Evolutionary conservation across 2,113 vertebrate species (phyloP).

Genomic region (Thermophis baileyi): DNA sequence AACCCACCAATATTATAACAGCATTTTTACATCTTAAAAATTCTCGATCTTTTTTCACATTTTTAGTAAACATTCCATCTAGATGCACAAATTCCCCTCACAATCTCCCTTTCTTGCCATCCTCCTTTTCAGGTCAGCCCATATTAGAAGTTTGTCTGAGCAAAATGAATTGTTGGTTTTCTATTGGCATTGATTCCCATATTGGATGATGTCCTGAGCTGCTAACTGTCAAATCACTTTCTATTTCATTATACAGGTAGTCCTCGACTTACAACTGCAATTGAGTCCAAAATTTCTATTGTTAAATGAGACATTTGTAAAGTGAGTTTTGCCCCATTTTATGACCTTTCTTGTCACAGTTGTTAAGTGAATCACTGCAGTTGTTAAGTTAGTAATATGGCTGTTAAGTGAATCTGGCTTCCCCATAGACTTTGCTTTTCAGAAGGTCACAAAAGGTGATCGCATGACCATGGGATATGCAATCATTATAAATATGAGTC

Average conservation of each 20-base stretch:
- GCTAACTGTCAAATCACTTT: not conserved
- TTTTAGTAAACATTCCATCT: not conserved
- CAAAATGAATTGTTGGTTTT: not conserved
- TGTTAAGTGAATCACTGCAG: too few species aligned
- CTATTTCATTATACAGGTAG: not conserved
- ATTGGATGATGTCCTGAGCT: not conserved
- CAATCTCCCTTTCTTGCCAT: not conserved
- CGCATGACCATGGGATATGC: not conserved
- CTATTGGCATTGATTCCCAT: not conserved
- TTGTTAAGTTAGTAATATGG: too few species aligned
- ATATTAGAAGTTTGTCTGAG: not conserved
- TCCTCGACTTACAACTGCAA: too few species aligned
- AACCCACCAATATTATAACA: not conserved
- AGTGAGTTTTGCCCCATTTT: too few species aligned
- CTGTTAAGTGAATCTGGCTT: too few species aligned
- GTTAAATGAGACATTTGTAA: too few species aligned
- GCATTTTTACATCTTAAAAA: not conserved
- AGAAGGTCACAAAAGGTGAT: not conserved
- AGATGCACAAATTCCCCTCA: not conserved
- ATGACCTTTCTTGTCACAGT: too few species aligned
- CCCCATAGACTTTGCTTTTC: too few species aligned
- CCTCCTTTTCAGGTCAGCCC: not conserved
- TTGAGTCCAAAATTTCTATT: too few species aligned
- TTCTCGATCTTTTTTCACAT: not conserved
- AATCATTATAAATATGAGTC: not conserved